Evolutionary conservation across 2,113 vertebrate species (phyloP).

Genomic region (Solea solea): DNA sequence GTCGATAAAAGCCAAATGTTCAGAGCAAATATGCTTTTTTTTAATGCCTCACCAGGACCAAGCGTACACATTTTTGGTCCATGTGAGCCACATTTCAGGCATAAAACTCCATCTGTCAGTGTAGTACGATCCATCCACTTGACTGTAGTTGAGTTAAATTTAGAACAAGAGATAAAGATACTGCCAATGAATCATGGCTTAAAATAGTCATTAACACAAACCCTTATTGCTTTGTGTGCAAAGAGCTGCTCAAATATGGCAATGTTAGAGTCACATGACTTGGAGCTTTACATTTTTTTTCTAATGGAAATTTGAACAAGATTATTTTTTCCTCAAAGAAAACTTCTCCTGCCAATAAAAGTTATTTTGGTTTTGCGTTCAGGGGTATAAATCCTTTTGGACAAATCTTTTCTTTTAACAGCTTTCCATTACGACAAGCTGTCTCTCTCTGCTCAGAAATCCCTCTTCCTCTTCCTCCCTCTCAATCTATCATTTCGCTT

Average conservation of each 20-base stretch:
- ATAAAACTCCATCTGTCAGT: background rate
- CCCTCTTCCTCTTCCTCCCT: background rate
- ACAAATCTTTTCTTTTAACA: slow-evolving; percentile 32
- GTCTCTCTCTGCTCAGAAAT: slow-evolving; percentile 34
- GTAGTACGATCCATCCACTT: background rate
- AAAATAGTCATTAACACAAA: slow-evolving; percentile 6
- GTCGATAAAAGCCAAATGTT: no score
- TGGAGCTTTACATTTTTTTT: background rate
- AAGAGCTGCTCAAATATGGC: slow-evolving; percentile 12
- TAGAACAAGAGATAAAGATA: background rate
- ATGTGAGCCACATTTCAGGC: background rate
- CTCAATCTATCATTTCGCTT: no score
- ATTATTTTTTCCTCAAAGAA: background rate
- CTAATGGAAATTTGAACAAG: background rate
- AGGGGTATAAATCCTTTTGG: slow-evolving; percentile 26
- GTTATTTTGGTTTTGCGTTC: background rate
- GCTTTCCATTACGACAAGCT: slow-evolving; percentile 36
- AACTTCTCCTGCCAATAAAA: background rate
- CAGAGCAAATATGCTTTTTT: no score
- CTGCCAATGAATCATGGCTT: background rate
- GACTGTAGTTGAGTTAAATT: background rate
- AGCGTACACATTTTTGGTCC: no score
- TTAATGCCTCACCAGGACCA: no score
- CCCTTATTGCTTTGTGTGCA: slow-evolving; percentile 9
- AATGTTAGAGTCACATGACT: slow-evolving; percentile 4